These are phyloP conservation scores for Rutilus rutilus DNA, from an alignment of 2,113 vertebrate genomes.

Conservation along the genomic window DNA sequence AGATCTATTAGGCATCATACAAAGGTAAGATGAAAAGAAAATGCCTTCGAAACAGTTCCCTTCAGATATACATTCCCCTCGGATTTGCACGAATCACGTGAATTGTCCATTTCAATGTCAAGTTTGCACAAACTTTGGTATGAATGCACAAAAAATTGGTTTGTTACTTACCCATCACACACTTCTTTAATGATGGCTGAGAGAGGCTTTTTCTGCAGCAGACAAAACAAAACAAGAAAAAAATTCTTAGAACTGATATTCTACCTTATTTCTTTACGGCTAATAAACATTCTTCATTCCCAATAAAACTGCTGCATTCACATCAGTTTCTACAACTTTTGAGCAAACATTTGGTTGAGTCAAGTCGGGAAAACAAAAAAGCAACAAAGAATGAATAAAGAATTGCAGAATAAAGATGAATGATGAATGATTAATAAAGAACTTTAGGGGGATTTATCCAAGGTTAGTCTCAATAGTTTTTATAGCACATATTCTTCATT, in stretches of 20 bases:
- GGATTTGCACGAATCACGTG: too few species aligned
- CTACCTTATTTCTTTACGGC: neutral
- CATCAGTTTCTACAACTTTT: neutral
- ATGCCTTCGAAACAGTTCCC: neutral
- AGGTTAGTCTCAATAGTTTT: neutral
- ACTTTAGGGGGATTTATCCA: neutral
- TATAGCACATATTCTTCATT: neutral
- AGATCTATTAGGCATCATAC: too few species aligned
- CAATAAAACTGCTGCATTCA: neutral
- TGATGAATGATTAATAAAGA: neutral
- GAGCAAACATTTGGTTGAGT: neutral
- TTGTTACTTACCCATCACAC: slow-evolving; percentile 90
- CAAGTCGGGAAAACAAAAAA: neutral
- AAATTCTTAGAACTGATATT: neutral
- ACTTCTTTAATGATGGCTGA: slow-evolving; percentile 98
- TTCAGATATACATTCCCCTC: neutral
- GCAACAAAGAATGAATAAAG: neutral
- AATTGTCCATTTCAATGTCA: too few species aligned
- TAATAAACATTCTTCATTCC: neutral
- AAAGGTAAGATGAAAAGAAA: neutral
- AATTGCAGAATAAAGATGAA: neutral
- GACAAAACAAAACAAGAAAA: slow-evolving; percentile 58
- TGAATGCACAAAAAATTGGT: slow-evolving; percentile 33
- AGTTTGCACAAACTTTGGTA: neutral
- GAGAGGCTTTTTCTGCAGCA: slow-evolving; percentile 92